These are phyloP conservation scores for Cotesia vestalis DNA, from an alignment of 1,140 invertebrate genomes.

Conservation along the genomic window DNA sequence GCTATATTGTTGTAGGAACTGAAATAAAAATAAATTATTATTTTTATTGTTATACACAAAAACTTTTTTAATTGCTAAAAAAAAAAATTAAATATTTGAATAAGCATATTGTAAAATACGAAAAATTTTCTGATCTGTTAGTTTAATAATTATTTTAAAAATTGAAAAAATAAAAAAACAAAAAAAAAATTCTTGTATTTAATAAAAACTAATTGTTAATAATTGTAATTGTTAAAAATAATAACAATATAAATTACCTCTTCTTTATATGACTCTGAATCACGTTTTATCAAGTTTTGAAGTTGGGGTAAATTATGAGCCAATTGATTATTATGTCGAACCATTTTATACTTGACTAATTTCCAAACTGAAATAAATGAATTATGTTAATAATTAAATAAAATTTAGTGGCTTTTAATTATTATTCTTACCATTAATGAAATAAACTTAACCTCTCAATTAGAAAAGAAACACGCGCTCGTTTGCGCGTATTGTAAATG, in stretches of 20 bases:
- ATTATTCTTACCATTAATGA: neutral
- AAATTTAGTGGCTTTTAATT: neutral
- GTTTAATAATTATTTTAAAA: slow-evolving; percentile 6
- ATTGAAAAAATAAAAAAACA: slow-evolving; percentile 26
- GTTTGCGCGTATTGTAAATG: neutral
- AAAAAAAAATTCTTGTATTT: slow-evolving; percentile 22
- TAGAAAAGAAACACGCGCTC: neutral
- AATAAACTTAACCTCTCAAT: neutral
- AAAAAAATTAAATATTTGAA: too few relatives aligned
- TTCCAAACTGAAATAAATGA: neutral
- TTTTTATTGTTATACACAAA: too few relatives aligned
- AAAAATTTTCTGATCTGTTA: too few relatives aligned
- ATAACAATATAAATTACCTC: slow-evolving; percentile 70
- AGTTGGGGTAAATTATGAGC: slow-evolving; percentile 92
- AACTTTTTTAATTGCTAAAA: too few relatives aligned
- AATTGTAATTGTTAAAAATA: slow-evolving; percentile 27
- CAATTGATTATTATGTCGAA: slow-evolving; percentile 85
- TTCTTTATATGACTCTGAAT: slow-evolving; percentile 93
- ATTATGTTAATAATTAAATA: neutral
- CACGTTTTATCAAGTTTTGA: slow-evolving; percentile 96
- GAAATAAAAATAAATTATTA: slow-evolving; percentile 46
- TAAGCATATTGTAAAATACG: too few relatives aligned
- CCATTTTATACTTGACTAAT: slow-evolving; percentile 64
- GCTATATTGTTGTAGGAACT: slow-evolving; percentile 87
- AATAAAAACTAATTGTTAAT: too few relatives aligned